These are phyloP conservation scores for Erannis defoliaria DNA, from an alignment of 2,888 invertebrate species.

Conservation along the genomic window DNA sequence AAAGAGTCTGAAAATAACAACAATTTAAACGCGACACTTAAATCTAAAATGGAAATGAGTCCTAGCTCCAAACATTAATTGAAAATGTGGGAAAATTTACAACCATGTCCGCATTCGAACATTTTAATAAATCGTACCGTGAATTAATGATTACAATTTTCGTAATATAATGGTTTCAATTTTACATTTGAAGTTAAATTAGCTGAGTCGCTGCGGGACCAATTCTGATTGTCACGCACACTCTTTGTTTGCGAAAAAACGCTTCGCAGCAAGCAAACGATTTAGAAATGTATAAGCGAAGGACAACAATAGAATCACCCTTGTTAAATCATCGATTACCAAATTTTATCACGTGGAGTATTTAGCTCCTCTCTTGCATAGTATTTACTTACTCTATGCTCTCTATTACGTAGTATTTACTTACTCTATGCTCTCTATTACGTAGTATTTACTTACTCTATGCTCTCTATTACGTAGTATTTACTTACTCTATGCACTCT, in stretches of 20 bases:
- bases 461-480: too few relatives aligned
- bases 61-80: neutral
- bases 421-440: too few relatives aligned
- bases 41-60: neutral
- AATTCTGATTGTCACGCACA: neutral
- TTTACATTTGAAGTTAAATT: neutral
- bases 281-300: too few relatives aligned
- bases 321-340: too few relatives aligned
- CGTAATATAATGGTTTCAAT: slow-evolving; percentile 3
- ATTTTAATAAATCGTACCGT: slow-evolving; percentile 2
- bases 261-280: too few relatives aligned
- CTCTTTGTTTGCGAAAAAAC: neutral
- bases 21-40: neutral
- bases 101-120: neutral
- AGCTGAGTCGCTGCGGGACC: neutral
- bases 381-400: too few relatives aligned
- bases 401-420: too few relatives aligned
- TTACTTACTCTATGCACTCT: too few relatives aligned
- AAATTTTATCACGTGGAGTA: too few relatives aligned
- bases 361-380: too few relatives aligned
- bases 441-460: too few relatives aligned
- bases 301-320: too few relatives aligned
- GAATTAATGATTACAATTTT: slow-evolving; percentile 3
- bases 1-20: neutral
- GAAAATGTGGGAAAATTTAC: slow-evolving; percentile 6